Base-by-base conservation (phyloP, 2,113 vertebrate genomes). In the Paramisgurnus dabryanus region DNA sequence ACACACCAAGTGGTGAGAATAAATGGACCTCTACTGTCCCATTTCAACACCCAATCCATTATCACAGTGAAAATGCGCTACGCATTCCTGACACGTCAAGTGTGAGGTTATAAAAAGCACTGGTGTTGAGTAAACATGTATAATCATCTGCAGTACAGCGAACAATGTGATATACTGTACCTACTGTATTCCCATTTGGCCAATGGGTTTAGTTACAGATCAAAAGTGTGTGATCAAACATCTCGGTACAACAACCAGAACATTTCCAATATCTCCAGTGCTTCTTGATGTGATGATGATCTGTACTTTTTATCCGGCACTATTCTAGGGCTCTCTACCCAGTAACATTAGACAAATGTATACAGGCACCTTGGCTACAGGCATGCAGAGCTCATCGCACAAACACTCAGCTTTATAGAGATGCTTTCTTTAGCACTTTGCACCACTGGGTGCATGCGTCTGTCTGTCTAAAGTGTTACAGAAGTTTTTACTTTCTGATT, bases 1-100 rank as follows among this genome's bases (percentile, higher is more conserved):
- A 85, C 85, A 80, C 84, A 74, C 5, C 12, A 10, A 57, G 40
- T 22, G 61, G 40, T 41, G 13, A 55, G 40, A 79, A 81, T 60
- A 84, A 74, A 87, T 90, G 86, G 86, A 90, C 87, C 87, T 89
- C 88, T 87, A 84, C 76, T 79, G 55, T 57, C 75, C 85, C 81
- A 80, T 91, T 90, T 93, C 91, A 92, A 91, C 93, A 94, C 91
- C 90, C 88, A 91, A 91, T 92, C 88, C 86, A 92, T 93, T 93
- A 93, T 92, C 87, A 89, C 85, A 79, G 65, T 76, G 87, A 86
- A 88, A 84, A 86, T 80, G 87, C 87, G 86, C 81, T 86, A 76
- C 86, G 86, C 83, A 85, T 89, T 88, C 80, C 87, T 85, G 83
- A 83, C 84, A 84, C 86, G 84, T 84, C 83, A 89, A 92, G 90